Evolutionary conservation across 2,888 invertebrate genomes (phyloP).

Genomic region (Pimpla rufipes): DNA sequence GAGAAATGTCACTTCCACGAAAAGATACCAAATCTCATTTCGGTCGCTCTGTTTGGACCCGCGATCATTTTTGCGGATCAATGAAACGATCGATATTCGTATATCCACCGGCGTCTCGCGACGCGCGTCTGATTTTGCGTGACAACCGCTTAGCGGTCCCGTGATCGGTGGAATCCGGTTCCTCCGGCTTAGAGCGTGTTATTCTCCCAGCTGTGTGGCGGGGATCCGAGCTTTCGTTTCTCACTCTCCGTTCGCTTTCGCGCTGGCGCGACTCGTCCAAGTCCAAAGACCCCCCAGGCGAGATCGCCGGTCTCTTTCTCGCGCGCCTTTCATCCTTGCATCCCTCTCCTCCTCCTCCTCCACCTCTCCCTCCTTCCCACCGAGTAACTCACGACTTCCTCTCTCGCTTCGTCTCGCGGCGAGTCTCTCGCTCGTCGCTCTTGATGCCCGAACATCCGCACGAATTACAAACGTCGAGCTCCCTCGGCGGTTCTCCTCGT

Average conservation of each 20-base stretch:
- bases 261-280: slow-evolving; percentile 55
- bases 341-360: too few relatives aligned
- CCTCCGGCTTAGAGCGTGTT: slow-evolving; percentile 46
- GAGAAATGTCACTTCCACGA: neutral
- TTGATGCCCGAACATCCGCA: slow-evolving; percentile 81
- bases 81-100: slow-evolving; percentile 39
- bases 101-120: neutral
- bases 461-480: slow-evolving; percentile 80
- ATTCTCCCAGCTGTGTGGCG: slow-evolving; percentile 42
- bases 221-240: slow-evolving; percentile 42
- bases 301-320: slow-evolving; percentile 76
- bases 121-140: slow-evolving; percentile 28
- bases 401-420: slow-evolving; percentile 60
- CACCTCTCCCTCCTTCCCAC: slow-evolving; percentile 32
- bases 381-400: slow-evolving; percentile 66
- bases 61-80: slow-evolving; percentile 22
- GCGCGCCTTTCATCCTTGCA: slow-evolving; percentile 75
- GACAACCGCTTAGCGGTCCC: slow-evolving; percentile 34
- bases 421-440: slow-evolving; percentile 47
- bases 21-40: neutral
- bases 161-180: slow-evolving; percentile 42
- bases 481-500: slow-evolving; percentile 52
- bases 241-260: slow-evolving; percentile 55
- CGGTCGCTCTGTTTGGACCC: slow-evolving; percentile 40
- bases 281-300: slow-evolving; percentile 78